A percentile compares a stretch with the other conserved stretches of the same genome.
Conservation (phyloP, 2,113 vertebrate species). For the Holacanthus passer region DNA sequence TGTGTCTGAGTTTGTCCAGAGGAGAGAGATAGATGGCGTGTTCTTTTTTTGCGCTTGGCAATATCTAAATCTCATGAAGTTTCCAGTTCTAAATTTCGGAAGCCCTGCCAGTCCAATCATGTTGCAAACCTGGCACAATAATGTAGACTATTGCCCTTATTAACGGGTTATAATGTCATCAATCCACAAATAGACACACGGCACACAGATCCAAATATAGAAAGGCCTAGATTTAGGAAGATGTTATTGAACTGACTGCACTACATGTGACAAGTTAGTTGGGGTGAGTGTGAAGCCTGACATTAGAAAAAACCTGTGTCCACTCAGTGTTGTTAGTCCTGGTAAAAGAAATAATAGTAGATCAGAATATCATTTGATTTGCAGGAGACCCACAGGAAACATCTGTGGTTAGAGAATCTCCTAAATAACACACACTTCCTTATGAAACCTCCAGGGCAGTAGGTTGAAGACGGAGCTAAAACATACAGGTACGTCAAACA, state of each 20-base stretch:
- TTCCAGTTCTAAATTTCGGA: neutral
- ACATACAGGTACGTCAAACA: neutral
- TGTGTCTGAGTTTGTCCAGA: slow-evolving; percentile 23
- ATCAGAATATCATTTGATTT: neutral
- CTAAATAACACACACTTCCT: no score
- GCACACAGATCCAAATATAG: neutral
- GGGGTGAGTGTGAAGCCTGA: neutral
- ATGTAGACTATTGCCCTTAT: neutral
- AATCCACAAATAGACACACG: slow-evolving; percentile 7
- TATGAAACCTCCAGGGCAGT: neutral
- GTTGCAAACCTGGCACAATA: neutral
- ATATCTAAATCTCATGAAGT: neutral
- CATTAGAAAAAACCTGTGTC: neutral
- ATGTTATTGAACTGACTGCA: neutral
- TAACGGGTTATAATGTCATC: neutral
- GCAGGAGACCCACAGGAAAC: neutral
- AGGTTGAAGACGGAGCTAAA: neutral
- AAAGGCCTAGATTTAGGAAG: neutral
- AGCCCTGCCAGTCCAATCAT: neutral
- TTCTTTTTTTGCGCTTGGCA: neutral
- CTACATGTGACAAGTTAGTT: neutral
- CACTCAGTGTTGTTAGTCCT: neutral
- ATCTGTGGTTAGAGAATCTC: no score
- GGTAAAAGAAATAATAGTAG: neutral
- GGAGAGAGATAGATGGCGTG: neutral